These are phyloP conservation scores for Hippocampus barbouri DNA, from an alignment of 2,113 vertebrate species.

Conservation along the genomic window DNA sequence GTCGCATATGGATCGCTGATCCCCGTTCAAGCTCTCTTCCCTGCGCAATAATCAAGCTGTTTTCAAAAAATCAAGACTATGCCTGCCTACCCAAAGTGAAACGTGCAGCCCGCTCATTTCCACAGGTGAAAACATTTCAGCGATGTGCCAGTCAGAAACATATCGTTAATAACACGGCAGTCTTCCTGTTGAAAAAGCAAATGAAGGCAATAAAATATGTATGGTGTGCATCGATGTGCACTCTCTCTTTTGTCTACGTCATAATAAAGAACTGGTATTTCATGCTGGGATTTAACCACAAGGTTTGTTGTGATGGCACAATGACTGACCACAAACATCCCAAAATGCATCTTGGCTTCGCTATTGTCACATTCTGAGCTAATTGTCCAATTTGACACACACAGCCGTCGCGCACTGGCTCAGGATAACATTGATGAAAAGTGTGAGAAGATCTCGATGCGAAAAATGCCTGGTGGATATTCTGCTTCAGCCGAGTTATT, in stretches of 20 bases:
- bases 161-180: too few relatives aligned
- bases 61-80: constrained; percentile 31
- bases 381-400: constrained; percentile 25
- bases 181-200: constrained; percentile 5
- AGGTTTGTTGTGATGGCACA: too few relatives aligned
- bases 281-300: not conserved
- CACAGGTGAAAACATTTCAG: constrained; percentile 13
- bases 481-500: constrained; percentile 40
- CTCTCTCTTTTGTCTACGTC: too few relatives aligned
- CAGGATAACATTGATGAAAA: constrained; percentile 45
- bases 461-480: constrained; percentile 52
- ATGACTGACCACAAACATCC: too few relatives aligned
- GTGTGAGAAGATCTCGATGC: constrained; percentile 47
- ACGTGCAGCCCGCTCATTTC: not conserved
- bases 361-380: constrained; percentile 45
- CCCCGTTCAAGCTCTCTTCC: constrained; percentile 29
- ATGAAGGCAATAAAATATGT: not conserved
- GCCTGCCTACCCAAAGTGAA: constrained; percentile 36
- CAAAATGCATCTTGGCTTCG: too few relatives aligned
- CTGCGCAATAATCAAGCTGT: constrained; percentile 55
- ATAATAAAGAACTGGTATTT: too few relatives aligned
- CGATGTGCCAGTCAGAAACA: not conserved
- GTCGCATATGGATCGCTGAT: constrained; percentile 65
- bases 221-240: too few relatives aligned
- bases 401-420: constrained; percentile 35